These are phyloP conservation scores for Melanogrammus aeglefinus DNA, from an alignment of 2,797 vertebrate species.

Conservation along the genomic window DNA sequence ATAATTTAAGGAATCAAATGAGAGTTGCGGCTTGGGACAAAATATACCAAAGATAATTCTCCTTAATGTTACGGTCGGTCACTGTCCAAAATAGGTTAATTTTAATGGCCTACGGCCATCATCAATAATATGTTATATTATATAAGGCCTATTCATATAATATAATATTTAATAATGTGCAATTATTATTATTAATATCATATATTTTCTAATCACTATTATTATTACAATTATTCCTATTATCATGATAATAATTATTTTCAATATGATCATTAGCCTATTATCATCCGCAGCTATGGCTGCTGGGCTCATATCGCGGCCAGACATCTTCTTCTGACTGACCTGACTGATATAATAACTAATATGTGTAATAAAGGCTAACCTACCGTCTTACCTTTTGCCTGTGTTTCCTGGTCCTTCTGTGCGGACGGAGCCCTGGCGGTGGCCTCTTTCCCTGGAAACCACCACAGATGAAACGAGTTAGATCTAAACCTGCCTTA, in stretches of 20 bases:
- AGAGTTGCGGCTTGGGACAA: neutral
- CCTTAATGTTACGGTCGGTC: neutral
- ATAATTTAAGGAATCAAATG: neutral
- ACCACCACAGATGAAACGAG: constrained; percentile 27
- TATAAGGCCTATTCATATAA: neutral
- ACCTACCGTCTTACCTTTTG: constrained; percentile 82
- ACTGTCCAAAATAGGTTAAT: neutral
- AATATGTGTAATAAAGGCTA: neutral
- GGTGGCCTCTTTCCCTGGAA: constrained; percentile 79
- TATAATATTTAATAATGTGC: no score
- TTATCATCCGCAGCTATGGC: neutral
- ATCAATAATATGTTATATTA: no score
- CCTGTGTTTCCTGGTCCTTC: constrained; percentile 86
- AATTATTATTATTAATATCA: no score
- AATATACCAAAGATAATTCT: neutral
- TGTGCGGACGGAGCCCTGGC: constrained; percentile 76
- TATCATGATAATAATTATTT: neutral
- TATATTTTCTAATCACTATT: neutral
- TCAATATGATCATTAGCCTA: neutral
- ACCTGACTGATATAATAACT: neutral
- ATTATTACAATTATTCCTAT: neutral
- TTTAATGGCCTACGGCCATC: neutral
- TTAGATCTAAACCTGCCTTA: neutral
- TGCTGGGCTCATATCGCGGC: neutral
- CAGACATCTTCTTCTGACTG: neutral